These are phyloP conservation scores for Cheiracanthium punctorium DNA, from an alignment of 2,888 invertebrate genomes.

Conservation along the genomic window DNA sequence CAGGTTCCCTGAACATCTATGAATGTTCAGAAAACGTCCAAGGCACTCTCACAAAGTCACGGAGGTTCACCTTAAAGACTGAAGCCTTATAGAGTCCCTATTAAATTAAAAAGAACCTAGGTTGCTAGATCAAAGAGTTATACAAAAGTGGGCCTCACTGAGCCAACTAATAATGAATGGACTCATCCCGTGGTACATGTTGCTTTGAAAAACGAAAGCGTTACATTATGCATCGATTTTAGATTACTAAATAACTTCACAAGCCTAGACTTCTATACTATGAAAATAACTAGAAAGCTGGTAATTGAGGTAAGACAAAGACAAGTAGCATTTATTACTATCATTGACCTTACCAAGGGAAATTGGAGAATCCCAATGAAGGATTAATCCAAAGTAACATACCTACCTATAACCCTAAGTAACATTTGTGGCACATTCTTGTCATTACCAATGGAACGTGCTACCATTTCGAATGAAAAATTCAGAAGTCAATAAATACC, in stretches of 20 bases:
- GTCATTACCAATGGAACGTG: slow-evolving; percentile 11
- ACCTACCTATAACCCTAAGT: no score
- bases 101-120: not conserved
- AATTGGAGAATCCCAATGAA: slow-evolving; percentile 13
- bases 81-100: not conserved
- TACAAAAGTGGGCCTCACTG: not conserved
- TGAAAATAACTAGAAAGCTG: not conserved
- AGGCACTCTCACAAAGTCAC: not conserved
- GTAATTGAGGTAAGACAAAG: slow-evolving; percentile 16
- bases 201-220: not conserved
- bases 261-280: not conserved
- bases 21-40: no score
- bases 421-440: slow-evolving; percentile 3
- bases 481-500: not conserved
- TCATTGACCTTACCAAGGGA: slow-evolving; percentile 2
- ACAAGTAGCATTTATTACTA: not conserved
- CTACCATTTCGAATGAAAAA: not conserved
- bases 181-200: slow-evolving; percentile 9
- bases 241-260: not conserved
- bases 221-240: slow-evolving; percentile 11
- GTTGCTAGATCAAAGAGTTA: not conserved
- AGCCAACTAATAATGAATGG: not conserved
- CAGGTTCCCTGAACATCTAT: no score
- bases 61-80: not conserved
- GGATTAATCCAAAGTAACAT: no score